Base-by-base conservation (phyloP, 2,888 invertebrate species). In the Stictocephala bisonia region DNA sequence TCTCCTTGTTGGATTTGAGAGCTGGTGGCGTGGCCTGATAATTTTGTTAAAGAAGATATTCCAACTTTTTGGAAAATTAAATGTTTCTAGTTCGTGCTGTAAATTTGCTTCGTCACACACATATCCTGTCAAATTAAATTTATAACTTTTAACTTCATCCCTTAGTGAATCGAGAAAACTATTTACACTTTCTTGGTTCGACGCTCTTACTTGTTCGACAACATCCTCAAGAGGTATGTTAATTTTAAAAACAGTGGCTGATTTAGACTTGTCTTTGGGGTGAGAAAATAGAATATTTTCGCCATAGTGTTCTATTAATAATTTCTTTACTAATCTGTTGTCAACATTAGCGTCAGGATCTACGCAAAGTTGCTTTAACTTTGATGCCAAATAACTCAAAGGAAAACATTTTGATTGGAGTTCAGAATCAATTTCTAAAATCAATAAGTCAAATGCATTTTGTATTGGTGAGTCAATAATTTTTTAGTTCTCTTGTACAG, bases 231-330 rank as follows among this genome's bases (percentile, higher is more conserved):
- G 4, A 20, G 60, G 60, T 9, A 60, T 35, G 18, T 29, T 6
- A 11, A 60, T 60, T 60, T 60, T 60, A 35, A 60, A 60, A n/a
- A 60, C 35, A 9, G 7, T 29, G 29, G 35, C 60, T 1, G 60
- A 20, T 60, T 60, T 60, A 20, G 60, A 60, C 22, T 31, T 29
- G 29, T 60, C 60, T 11, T 29, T 60, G 13, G 3, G 60, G 60
- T 60, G 60, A n/a, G 60, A 60, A 20, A 60, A 60, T 22, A 60
- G 22, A 20, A 29, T 27, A n/a, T 22, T 29, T 35, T 60, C 60
- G 3, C 60, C 60, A 60, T 60, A 60, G 15, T 60, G 60, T 60
- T 60, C 31, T 3, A 60, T 60, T 3, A 29, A 18, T 29, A 60
- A 35, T 60, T 29, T 60, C 11, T 60, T 60, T 6, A 60, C 35